Conservation (phyloP, 2,797 vertebrate genomes). For the Eremophila alpestris region DNA sequence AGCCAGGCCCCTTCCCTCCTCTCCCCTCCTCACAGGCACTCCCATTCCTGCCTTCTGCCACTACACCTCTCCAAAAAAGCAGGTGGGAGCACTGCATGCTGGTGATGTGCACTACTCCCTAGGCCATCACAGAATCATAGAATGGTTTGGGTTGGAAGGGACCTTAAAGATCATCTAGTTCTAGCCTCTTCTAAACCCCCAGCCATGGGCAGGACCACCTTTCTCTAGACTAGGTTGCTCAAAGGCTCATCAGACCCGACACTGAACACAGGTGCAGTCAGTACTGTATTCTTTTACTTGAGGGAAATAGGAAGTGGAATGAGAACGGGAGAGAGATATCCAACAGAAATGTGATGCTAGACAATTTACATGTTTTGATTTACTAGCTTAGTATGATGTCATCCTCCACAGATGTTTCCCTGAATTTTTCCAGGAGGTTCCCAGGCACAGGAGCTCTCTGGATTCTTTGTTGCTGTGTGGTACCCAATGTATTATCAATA, state of each 20-base stretch:
- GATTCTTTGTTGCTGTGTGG: neutral
- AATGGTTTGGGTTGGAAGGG: neutral
- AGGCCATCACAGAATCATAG: neutral
- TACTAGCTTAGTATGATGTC: neutral
- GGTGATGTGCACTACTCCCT: neutral
- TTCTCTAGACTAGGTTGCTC: neutral
- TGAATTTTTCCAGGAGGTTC: neutral
- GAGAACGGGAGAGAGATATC: neutral
- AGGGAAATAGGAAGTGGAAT: neutral
- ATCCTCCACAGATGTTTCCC: neutral
- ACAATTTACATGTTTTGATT: neutral
- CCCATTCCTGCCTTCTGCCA: neutral
- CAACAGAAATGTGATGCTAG: neutral
- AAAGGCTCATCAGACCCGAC: neutral
- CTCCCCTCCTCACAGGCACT: neutral
- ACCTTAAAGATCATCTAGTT: neutral
- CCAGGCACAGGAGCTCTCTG: neutral
- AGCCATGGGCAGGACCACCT: neutral
- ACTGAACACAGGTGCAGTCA: neutral
- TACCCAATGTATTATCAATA: neutral
- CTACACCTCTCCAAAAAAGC: neutral
- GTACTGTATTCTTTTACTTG: neutral
- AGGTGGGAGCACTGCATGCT: neutral
- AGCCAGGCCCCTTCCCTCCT: neutral
- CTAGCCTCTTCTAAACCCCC: neutral